Conservation (phyloP, 1,140 invertebrate genomes). For the Diorhabda elongata region DNA sequence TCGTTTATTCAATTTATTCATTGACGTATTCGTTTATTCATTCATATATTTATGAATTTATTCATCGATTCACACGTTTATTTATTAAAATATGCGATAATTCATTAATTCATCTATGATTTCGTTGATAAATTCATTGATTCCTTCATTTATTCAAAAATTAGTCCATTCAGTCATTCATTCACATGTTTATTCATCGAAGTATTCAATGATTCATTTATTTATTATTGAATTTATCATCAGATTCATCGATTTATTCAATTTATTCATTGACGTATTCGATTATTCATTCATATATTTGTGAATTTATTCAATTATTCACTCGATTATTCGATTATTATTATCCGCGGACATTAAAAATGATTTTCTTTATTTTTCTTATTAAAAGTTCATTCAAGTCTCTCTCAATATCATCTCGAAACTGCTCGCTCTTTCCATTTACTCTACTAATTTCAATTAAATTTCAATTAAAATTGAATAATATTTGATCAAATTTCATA, state of each 20-base stretch:
- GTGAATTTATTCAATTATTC: neutral
- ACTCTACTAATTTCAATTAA: conserved; percentile 9
- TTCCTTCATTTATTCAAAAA: too few relatives aligned
- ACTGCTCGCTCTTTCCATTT: neutral
- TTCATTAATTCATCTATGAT: neutral
- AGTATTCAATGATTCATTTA: too few relatives aligned
- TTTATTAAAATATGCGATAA: neutral
- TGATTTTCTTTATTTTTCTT: too few relatives aligned
- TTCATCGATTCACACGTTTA: neutral
- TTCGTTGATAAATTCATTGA: too few relatives aligned
- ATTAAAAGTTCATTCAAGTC: too few relatives aligned
- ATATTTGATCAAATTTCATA: conserved; percentile 3
- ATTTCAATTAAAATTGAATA: neutral
- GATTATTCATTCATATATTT: neutral
- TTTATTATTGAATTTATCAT: neutral
- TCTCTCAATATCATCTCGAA: too few relatives aligned
- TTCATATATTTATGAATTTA: neutral
- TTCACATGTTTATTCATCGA: too few relatives aligned
- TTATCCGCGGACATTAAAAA: too few relatives aligned
- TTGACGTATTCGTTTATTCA: neutral
- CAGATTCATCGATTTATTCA: too few relatives aligned
- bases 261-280: neutral
- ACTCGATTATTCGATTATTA: too few relatives aligned
- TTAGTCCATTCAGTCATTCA: too few relatives aligned
- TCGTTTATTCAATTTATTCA: neutral